Conservation (phyloP, 1,140 invertebrate genomes). For the Drosophila auraria region DNA sequence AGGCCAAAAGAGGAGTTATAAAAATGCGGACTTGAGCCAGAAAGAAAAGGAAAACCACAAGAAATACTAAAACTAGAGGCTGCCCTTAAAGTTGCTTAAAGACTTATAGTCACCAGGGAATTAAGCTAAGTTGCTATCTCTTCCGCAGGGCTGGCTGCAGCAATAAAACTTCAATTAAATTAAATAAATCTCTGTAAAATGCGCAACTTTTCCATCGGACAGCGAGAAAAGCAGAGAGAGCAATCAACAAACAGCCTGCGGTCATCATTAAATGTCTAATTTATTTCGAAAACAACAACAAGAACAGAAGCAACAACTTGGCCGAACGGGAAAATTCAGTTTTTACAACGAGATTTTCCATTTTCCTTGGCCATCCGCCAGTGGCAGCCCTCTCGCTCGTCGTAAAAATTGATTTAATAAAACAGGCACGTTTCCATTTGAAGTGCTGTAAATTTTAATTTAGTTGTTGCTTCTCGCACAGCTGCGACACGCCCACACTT, state of each 20-base stretch:
- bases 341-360: conserved; percentile 75
- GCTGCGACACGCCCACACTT: conserved; percentile 50
- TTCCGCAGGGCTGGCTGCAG: conserved; percentile 58
- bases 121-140: conserved; percentile 44
- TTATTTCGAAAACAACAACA: conserved; percentile 76
- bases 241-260: conserved; percentile 80
- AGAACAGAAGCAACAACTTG: conserved; percentile 43
- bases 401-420: conserved; percentile 82
- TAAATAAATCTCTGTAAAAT: conserved; percentile 79
- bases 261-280: conserved; percentile 84
- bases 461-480: conserved; percentile 76
- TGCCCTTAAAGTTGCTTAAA: conserved; percentile 19
- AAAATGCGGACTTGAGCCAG: conserved; percentile 14
- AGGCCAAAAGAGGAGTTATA: conserved; percentile 39
- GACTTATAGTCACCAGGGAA: conserved; percentile 16
- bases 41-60: not conserved
- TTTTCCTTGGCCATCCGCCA: conserved; percentile 45
- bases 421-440: conserved; percentile 80
- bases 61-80: not conserved
- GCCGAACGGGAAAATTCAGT: conserved; percentile 64
- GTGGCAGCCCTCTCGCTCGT: conserved; percentile 4
- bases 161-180: conserved; percentile 82
- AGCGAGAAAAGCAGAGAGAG: conserved; percentile 30
- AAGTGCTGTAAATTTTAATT: conserved; percentile 84
- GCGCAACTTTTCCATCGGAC: conserved; percentile 43